Evolutionary conservation across 2,888 invertebrate genomes (phyloP), one percentile per base, ranked within the genome.

Genomic region (Drosophila kuntzei): DNA sequence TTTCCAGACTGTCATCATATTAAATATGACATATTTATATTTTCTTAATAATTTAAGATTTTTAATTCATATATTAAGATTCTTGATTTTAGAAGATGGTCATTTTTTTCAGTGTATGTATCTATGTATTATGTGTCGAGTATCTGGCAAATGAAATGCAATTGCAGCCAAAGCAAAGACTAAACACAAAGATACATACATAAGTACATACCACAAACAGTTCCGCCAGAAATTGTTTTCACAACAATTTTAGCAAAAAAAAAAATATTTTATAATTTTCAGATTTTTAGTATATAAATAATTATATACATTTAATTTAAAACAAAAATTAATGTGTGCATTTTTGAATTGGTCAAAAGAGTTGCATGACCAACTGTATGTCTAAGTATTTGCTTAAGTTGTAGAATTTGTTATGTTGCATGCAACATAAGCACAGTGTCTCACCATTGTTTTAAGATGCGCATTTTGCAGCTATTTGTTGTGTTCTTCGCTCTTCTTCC

Each of bases 381-480:
- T 14, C 16, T 27, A 25, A 6, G n/a, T 25, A 14, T 25, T 50
- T 51, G 37, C 36, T 49, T 51, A 39, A 51, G 16, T 51, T 39
- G n/a, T 20, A 53, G 29, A 53, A 53, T 51, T 18, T 51, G 8
- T 37, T 44, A 9, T 22, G 51, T 37, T 37, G 51, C 53, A 39
- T 53, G 51, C 51, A 51, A 39, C 53, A 53, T 16, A 9, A 11
- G 9, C 9, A n/a, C 12, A 20, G 12, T 36, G n/a, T 29, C 88
- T 89, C 85, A 91, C 91, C 91, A 91, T 79, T 90, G 87, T 79
- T 91, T 91, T 20, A 91, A 71, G 63, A 91, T 91, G 78, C 91
- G 87, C 91, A 91, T 91, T 75, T 82, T 76, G 61, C 47, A 41
- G 46, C 65, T 44, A 47, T 51, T 68, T 44, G 41, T 36, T 71